phyloP scores from a whole-genome alignment of 2,888 invertebrate species.

The Branchellion lobata region DNA sequence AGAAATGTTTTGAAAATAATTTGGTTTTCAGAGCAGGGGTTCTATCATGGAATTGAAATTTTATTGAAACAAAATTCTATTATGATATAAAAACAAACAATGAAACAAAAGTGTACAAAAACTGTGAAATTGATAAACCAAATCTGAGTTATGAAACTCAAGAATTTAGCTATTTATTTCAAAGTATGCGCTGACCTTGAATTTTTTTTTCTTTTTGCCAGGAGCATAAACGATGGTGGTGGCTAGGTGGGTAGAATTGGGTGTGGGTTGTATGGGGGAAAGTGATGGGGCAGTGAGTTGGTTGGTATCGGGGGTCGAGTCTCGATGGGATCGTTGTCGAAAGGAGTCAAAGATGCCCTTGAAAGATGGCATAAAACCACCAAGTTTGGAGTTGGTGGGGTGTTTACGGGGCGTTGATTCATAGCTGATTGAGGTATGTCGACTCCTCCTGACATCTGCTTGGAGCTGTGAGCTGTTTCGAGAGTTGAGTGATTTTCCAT shows the following conservation, averaged over 20 bases:
- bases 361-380: constrained; percentile 30
- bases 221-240: constrained; percentile 40
- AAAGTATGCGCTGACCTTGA: too few relatives aligned
- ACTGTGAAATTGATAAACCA: too few relatives aligned
- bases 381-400: constrained; percentile 25
- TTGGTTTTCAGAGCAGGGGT: too few relatives aligned
- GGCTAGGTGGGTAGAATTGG: constrained; percentile 1
- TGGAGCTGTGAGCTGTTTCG: not conserved
- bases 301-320: constrained; percentile 18
- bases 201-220: constrained; percentile 42
- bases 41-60: too few relatives aligned
- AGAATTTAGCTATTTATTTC: too few relatives aligned
- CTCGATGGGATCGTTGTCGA: constrained; percentile 36
- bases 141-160: too few relatives aligned
- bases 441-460: constrained; percentile 23
- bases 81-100: too few relatives aligned
- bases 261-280: constrained; percentile 1
- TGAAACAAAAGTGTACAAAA: too few relatives aligned
- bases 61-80: too few relatives aligned
- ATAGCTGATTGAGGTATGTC: constrained; percentile 32
- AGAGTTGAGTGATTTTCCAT: not conserved
- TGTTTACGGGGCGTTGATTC: constrained; percentile 12
- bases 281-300: not conserved
- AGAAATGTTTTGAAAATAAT: too few relatives aligned
- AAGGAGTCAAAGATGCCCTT: constrained; percentile 47